Percentiles rank a stretch among this genome's conserved stretches.
These are phyloP conservation scores for Ibycter americanus DNA, from an alignment of 2,797 vertebrate species.

Conservation along the genomic window DNA sequence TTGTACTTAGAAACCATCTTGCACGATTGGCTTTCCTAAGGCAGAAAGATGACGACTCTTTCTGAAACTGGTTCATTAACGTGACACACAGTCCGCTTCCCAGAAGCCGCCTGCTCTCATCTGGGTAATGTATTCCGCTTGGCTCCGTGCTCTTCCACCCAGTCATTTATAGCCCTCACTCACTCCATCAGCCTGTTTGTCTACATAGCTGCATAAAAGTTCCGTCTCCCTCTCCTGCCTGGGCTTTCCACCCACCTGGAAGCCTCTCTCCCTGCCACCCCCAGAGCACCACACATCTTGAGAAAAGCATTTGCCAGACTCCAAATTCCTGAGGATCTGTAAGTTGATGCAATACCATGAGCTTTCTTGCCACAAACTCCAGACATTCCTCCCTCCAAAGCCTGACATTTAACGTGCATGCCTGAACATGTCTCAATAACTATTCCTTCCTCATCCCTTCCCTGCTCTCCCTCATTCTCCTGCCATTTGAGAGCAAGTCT, in stretches of 20 bases:
- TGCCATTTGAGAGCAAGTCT: not conserved
- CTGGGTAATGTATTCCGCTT: not conserved
- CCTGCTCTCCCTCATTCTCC: not conserved
- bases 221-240: not conserved
- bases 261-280: not conserved
- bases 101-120: not conserved
- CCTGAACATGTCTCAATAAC: not conserved
- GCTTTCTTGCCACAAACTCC: not conserved
- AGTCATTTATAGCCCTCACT: not conserved
- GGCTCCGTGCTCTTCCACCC: not conserved
- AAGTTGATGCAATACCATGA: not conserved
- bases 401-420: slow-evolving; percentile 28
- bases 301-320: not conserved
- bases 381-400: slow-evolving; percentile 35
- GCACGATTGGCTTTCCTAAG: not conserved
- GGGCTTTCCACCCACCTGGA: not conserved
- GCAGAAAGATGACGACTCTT: not conserved
- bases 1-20: not conserved
- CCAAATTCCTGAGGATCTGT: not conserved
- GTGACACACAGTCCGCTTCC: not conserved
- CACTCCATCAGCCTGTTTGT: not conserved
- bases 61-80: not conserved
- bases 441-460: slow-evolving; percentile 3
- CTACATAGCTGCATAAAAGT: not conserved
- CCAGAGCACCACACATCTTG: not conserved